Conservation (phyloP, 2,113 vertebrate genomes). For the Hemichromis elongatus region DNA sequence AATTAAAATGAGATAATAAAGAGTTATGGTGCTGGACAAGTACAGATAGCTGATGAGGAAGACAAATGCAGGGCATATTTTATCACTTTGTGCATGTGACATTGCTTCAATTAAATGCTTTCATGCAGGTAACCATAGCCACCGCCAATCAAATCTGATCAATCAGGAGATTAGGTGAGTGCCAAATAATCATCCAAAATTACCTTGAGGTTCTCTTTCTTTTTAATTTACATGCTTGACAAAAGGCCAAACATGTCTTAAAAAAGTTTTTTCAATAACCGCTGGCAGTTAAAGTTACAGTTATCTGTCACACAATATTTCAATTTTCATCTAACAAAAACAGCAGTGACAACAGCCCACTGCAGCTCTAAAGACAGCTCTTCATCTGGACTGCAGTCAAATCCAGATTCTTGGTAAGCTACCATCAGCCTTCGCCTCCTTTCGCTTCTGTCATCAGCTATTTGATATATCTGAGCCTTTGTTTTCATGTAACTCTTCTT, state of each 20-base stretch:
- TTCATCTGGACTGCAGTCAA: neutral
- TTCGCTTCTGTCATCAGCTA: neutral
- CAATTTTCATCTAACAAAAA: neutral
- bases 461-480: neutral
- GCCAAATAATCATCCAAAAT: neutral
- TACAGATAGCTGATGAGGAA: neutral
- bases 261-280: neutral
- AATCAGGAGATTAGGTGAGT: neutral
- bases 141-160: neutral
- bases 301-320: neutral
- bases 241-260: neutral
- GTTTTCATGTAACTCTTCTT: neutral
- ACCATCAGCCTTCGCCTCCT: neutral
- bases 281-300: neutral
- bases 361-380: neutral
- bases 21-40: neutral
- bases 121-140: neutral
- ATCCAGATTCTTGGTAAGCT: neutral
- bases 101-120: neutral
- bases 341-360: neutral
- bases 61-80: neutral
- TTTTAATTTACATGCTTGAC: neutral
- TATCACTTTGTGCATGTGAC: neutral
- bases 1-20: neutral
- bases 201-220: neutral